These are phyloP conservation scores for Brachirus orientalis DNA, from an alignment of 2,113 vertebrate genomes.

Conservation along the genomic window DNA sequence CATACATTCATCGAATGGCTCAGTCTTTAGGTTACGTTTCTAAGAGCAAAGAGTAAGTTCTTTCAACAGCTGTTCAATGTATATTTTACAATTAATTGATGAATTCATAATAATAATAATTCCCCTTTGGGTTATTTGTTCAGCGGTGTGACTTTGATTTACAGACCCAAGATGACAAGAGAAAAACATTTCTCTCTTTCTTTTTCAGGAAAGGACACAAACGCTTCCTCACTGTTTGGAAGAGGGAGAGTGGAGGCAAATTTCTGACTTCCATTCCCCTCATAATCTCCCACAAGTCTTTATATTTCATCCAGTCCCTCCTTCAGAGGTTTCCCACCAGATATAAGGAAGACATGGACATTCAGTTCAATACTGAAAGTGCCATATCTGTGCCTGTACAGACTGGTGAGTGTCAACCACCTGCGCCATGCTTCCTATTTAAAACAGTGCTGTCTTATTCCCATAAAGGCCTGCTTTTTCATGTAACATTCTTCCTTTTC, in stretches of 20 bases:
- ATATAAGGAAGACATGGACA: slow-evolving; percentile 87
- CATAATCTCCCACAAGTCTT: slow-evolving; percentile 81
- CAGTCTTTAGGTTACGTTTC: slow-evolving; percentile 92
- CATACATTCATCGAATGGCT: slow-evolving; percentile 90
- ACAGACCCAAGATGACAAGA: background rate
- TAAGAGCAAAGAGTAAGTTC: slow-evolving; percentile 92
- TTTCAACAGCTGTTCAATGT: background rate
- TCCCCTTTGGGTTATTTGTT: background rate
- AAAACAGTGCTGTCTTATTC: background rate
- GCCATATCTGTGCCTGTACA: slow-evolving; percentile 76
- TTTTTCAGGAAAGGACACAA: slow-evolving; percentile 86
- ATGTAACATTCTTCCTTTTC: background rate
- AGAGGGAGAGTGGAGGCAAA: slow-evolving; percentile 85
- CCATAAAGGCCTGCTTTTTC: background rate
- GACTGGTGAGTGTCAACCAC: slow-evolving; percentile 78
- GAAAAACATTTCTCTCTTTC: background rate
- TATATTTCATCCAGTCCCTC: slow-evolving; percentile 79
- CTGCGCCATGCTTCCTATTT: too few species aligned
- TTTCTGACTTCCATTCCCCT: slow-evolving; percentile 83
- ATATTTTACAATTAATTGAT: background rate
- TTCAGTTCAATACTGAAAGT: slow-evolving; percentile 84
- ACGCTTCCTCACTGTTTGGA: slow-evolving; percentile 90
- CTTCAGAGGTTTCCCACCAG: slow-evolving; percentile 89
- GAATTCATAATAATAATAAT: background rate
- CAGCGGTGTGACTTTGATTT: background rate